Evolutionary conservation across 2,888 invertebrate genomes (phyloP).

Genomic region (Galerucella calmariensis): DNA sequence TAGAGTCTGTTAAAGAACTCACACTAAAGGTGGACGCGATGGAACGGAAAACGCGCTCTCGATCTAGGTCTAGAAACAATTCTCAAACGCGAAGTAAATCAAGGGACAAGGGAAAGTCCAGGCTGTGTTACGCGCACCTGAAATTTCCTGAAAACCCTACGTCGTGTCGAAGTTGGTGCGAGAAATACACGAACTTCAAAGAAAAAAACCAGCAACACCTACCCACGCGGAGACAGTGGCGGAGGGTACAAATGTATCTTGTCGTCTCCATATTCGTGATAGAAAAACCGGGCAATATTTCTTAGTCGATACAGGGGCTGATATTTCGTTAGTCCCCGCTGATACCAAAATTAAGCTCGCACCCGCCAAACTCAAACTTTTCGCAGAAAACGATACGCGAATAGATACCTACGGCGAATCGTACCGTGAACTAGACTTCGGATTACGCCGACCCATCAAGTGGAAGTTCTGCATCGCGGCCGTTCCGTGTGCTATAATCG

Average conservation of each 20-base stretch:
- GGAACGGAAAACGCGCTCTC: neutral
- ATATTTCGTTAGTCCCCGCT: constrained; percentile 14
- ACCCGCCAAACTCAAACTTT: constrained; percentile 1
- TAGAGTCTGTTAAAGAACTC: neutral
- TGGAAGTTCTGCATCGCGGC: constrained; percentile 10
- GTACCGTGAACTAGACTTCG: neutral
- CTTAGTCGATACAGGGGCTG: constrained; percentile 19
- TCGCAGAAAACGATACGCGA: constrained; percentile 11
- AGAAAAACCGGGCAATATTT: neutral
- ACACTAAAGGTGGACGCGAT: neutral
- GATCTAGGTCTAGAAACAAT: no score
- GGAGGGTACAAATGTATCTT: neutral
- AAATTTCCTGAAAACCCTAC: neutral
- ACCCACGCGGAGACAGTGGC: constrained; percentile 9
- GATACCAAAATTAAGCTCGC: constrained; percentile 2
- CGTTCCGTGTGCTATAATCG: neutral
- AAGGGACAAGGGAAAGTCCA: neutral
- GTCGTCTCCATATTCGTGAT: constrained; percentile 8
- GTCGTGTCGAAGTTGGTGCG: neutral
- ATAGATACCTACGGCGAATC: constrained; percentile 12
- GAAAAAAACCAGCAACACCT: neutral
- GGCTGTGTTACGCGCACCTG: neutral
- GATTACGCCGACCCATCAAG: constrained; percentile 9
- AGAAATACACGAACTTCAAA: neutral
- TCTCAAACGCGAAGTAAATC: no score